Evolutionary conservation across 2,888 invertebrate genomes (phyloP).

Genomic region (Drosophila tripunctata): DNA sequence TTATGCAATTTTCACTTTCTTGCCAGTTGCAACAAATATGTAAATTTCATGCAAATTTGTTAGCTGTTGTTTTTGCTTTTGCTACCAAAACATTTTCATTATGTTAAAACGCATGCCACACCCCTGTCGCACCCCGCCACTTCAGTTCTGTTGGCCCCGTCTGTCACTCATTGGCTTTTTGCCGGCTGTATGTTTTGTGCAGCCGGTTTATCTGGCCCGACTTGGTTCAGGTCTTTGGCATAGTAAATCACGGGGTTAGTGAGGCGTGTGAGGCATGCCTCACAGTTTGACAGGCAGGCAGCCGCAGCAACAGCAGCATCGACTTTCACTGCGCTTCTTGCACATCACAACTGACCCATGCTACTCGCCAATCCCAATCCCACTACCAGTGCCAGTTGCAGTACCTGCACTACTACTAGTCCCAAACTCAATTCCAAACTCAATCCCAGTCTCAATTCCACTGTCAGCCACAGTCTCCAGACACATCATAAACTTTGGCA

Average conservation of each 20-base stretch:
- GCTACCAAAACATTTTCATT: conserved; percentile 67
- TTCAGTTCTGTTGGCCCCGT: background rate
- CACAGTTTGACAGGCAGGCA: conserved; percentile 56
- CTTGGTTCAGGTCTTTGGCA: conserved; percentile 15
- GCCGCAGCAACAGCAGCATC: conserved; percentile 4
- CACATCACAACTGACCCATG: conserved; percentile 32
- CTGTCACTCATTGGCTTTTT: conserved; percentile 27
- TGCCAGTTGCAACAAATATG: conserved; percentile 38
- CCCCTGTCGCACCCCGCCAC: conserved; percentile 27
- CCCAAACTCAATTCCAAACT: conserved; percentile 8
- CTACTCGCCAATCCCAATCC: background rate
- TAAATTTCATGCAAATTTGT: conserved; percentile 63
- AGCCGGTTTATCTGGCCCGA: conserved; percentile 61
- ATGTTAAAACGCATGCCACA: conserved; percentile 67
- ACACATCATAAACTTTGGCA: conserved; percentile 54
- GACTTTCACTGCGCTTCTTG: conserved; percentile 62
- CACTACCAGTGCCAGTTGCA: background rate
- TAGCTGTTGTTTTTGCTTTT: conserved; percentile 15
- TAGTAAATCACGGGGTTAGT: conserved; percentile 31
- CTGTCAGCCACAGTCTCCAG: conserved; percentile 2
- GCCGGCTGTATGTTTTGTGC: conserved; percentile 17
- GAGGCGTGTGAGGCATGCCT: conserved; percentile 32
- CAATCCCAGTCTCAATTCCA: background rate
- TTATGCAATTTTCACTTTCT: conserved; percentile 81
- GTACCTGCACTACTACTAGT: too few relatives aligned